Evolutionary conservation across 2,888 invertebrate species (phyloP), one percentile per base, ranked within the genome.

Genomic region (Sarcophaga carnaria): DNA sequence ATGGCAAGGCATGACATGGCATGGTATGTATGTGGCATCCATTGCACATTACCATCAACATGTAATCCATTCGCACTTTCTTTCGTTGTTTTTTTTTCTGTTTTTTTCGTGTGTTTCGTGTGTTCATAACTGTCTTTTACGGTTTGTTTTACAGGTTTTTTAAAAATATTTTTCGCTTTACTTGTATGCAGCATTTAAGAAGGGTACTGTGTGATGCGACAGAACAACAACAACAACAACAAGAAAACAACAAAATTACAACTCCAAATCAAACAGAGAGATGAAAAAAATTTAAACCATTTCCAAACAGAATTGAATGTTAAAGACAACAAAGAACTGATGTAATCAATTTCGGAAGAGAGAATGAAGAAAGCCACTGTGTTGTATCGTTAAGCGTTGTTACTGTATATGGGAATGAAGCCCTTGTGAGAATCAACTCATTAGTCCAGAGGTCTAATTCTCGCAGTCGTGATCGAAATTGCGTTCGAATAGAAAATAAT

Each of bases 21-120:
- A 22, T 22, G 22, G 22, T 22, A 22, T 22, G 22, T 63, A 37
- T 66, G 37, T 37, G 37, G 66, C 66, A 66, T 49, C 12, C 27
- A 37, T 77, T 74, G 79, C 74, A 75, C 81, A 72, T 59, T 54
- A 54, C 45, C 67, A 22, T 22, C 22, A 80, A 5, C 69, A 72
- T 86, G 37, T 37, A 60, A 70, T 47, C 60, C 47, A 81, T 84
- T 81, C 78, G 84, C 84, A 84, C 87, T 87, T 87, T 87, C 87
- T 81, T 54, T 81, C 66, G n/a, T 49, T 70, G 45, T 54, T 81
- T 62, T 75, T 75, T 37, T 27, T 20, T 4, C 4, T 22, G 22
- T 22, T 22, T 22, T 22, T 22, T 22, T 22, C 22, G 37, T 37
- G 37, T 10, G 37, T 37, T 37, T 37, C 37, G 37, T 10, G 37